These are phyloP conservation scores for Andricus grossulariae DNA, from an alignment of 1,140 invertebrate genomes.

Conservation along the genomic window DNA sequence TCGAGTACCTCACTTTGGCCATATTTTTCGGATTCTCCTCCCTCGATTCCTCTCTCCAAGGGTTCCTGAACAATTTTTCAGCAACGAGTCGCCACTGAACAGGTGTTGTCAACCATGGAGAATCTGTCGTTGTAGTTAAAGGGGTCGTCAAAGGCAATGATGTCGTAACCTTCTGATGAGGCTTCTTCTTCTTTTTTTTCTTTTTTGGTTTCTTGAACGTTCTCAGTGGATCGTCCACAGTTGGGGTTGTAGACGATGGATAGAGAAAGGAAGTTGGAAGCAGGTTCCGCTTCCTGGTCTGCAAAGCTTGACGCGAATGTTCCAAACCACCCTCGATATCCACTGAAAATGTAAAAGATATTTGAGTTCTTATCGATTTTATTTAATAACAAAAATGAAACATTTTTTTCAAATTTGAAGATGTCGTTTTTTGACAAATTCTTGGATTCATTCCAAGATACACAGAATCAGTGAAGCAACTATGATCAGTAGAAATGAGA, in stretches of 20 bases:
- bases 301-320: slow-evolving; percentile 33
- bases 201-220: slow-evolving; percentile 55
- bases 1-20: slow-evolving; percentile 47
- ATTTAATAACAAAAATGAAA: no score
- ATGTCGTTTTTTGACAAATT: no score
- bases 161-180: slow-evolving; percentile 34
- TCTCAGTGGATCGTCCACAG: slow-evolving; percentile 43
- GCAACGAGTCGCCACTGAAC: slow-evolving; percentile 60
- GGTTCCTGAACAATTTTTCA: slow-evolving; percentile 57
- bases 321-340: slow-evolving; percentile 52
- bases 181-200: slow-evolving; percentile 55
- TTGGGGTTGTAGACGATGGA: slow-evolving; percentile 15
- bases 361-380: no score
- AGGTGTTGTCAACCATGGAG: slow-evolving; percentile 46
- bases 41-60: slow-evolving; percentile 45
- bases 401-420: no score
- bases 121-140: slow-evolving; percentile 45
- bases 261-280: slow-evolving; percentile 36
- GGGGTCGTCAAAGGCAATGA: slow-evolving; percentile 41
- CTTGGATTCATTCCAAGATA: no score
- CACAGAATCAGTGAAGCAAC: no score
- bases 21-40: slow-evolving; percentile 31
- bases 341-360: slow-evolving; percentile 47
- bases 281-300: slow-evolving; percentile 52
- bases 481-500: no score